These are phyloP conservation scores for Passer montanus DNA, from an alignment of 2,113 vertebrate species.

Conservation along the genomic window DNA sequence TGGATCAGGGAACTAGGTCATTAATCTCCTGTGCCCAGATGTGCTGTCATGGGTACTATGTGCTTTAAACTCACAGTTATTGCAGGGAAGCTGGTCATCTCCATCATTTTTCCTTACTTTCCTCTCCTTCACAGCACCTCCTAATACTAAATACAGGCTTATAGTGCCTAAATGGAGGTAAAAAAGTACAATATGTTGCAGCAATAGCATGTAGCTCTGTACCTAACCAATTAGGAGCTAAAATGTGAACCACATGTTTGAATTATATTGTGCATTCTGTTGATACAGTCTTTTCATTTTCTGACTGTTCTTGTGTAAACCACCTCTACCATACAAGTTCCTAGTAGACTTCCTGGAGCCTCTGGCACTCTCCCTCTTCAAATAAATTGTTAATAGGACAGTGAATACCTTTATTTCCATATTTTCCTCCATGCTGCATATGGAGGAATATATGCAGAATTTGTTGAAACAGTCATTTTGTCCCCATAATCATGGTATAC, in stretches of 20 bases:
- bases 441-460: neutral
- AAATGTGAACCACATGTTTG: neutral
- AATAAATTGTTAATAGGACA: neutral
- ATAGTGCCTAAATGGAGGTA: neutral
- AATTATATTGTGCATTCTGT: neutral
- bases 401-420: neutral
- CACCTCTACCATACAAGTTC: neutral
- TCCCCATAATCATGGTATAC: neutral
- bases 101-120: neutral
- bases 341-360: neutral
- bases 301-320: neutral
- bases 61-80: neutral
- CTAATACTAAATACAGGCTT: neutral
- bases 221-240: fast-evolving
- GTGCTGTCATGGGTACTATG: neutral
- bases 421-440: neutral
- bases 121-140: neutral
- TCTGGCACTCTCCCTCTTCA: neutral
- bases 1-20: neutral
- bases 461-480: neutral
- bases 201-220: neutral
- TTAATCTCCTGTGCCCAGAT: neutral
- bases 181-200: neutral
- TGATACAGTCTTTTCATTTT: neutral
- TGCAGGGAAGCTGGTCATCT: neutral